phyloP scores from a whole-genome alignment of 2,888 invertebrate species.

The Trissolcus brochymenae region DNA sequence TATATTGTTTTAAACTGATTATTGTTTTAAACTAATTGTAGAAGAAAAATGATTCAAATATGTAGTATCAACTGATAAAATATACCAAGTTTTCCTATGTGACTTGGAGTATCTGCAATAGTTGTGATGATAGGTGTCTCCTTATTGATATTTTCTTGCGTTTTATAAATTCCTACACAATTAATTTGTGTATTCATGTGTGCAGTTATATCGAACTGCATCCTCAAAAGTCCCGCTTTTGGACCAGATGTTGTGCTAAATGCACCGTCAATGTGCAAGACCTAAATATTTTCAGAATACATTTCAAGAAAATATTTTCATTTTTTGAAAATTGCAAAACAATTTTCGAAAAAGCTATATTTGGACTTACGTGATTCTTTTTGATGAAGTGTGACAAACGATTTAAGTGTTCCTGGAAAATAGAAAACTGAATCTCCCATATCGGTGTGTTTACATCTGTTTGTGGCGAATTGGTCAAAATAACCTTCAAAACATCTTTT shows the following conservation, averaged over 20 bases:
- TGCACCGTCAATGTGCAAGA: conserved; percentile 19
- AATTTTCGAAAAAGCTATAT: not conserved
- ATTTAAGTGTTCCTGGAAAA: too few species aligned
- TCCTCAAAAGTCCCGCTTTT: not conserved
- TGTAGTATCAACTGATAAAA: too few species aligned
- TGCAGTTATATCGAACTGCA: not conserved
- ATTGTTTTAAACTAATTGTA: not conserved
- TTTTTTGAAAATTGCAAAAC: not conserved
- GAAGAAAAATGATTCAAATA: too few species aligned
- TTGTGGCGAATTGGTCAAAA: too few species aligned
- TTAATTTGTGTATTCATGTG: not conserved
- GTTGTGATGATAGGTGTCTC: not conserved
- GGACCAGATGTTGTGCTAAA: conserved; percentile 11
- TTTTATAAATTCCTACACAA: not conserved
- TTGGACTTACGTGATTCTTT: too few species aligned
- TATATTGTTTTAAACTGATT: not conserved
- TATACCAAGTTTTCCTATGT: not conserved
- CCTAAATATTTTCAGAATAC: not conserved
- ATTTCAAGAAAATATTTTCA: not conserved
- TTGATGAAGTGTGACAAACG: too few species aligned
- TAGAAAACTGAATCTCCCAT: too few species aligned
- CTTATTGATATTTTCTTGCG: not conserved
- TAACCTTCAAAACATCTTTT: too few species aligned
- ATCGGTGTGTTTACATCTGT: too few species aligned
- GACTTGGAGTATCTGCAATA: not conserved